Evolutionary conservation across 1,140 invertebrate species (phyloP).

Genomic region (Drosophila setifemur): DNA sequence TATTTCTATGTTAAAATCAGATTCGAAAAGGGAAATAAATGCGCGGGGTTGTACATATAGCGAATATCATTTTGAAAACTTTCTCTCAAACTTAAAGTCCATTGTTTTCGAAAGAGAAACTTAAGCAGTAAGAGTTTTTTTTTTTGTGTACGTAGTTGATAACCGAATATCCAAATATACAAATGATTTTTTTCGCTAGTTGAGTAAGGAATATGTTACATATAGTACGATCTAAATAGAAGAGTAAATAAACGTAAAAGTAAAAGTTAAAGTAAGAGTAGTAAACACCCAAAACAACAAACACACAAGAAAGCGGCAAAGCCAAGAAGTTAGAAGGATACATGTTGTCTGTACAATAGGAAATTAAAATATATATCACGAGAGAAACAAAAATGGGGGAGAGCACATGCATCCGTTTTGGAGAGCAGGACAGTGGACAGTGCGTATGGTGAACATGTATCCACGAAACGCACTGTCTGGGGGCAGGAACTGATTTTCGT

Average conservation of each 20-base stretch:
- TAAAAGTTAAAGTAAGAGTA: too few species aligned
- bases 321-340: slow-evolving; percentile 31
- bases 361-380: too few species aligned
- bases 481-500: neutral
- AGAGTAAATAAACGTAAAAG: too few species aligned
- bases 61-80: slow-evolving; percentile 1
- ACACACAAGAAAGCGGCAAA: slow-evolving; percentile 44
- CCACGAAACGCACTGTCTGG: neutral
- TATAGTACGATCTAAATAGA: slow-evolving; percentile 10
- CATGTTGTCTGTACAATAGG: slow-evolving; percentile 42
- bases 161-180: slow-evolving; percentile 62
- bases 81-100: slow-evolving; percentile 10
- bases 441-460: neutral
- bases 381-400: neutral
- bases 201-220: slow-evolving; percentile 43
- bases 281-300: neutral
- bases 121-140: slow-evolving; percentile 33
- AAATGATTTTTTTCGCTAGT: slow-evolving; percentile 42
- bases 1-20: neutral
- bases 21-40: neutral
- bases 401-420: neutral
- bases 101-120: slow-evolving; percentile 6
- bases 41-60: neutral
- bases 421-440: neutral
- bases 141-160: slow-evolving; percentile 11